Base-by-base conservation (phyloP, 2,797 vertebrate species). In the Onychomys leucogaster region DNA sequence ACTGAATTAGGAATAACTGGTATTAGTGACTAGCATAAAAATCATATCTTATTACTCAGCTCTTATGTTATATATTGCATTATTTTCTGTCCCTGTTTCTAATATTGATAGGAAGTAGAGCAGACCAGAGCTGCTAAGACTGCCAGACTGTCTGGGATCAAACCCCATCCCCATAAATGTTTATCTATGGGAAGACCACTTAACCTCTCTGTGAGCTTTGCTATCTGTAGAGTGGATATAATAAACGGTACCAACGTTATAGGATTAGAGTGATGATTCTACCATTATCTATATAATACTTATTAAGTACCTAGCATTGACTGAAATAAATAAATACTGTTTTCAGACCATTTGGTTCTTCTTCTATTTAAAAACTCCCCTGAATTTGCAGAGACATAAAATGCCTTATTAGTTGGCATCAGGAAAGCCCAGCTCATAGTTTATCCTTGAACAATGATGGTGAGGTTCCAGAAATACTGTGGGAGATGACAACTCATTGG, bases 21-120 rank as follows among this genome's bases (percentile, higher is more conserved):
- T 89, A 65, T 89, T 59, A 61, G 23, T 94, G 83, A 89, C 34
- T 49, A 73, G 46, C 93, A 91, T 91, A 80, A 85, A 93, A 81
- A 65, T 25, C 34, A 43, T 46, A n/a, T 32, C 69, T 75, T 77
- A 32, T 78, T 82, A 83, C 16, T 78, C 16, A 59, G 46, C 14
- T 29, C 27, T 59, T 77, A 46, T 10, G n/a, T 55, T 61, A 49
- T 57, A 29, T 55, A 55, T 25, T 84, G 32, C 78, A 86, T 46
- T 69, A n/a, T 71, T n/a, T 75, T 80, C 32, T 81, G 10, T 37
- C 19, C 52, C 41, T 88, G 21, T 87, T 91, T 93, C 46, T 80
- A 85, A 29, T 23, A 65, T n/a, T 49, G 32, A 61, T 12, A 86
- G 67, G 52, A 89, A 91, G 46, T n/a, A 32, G 76, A 73, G 1